phyloP scores from a whole-genome alignment of 1,140 invertebrate genomes.

The Cryptotermes secundus region DNA sequence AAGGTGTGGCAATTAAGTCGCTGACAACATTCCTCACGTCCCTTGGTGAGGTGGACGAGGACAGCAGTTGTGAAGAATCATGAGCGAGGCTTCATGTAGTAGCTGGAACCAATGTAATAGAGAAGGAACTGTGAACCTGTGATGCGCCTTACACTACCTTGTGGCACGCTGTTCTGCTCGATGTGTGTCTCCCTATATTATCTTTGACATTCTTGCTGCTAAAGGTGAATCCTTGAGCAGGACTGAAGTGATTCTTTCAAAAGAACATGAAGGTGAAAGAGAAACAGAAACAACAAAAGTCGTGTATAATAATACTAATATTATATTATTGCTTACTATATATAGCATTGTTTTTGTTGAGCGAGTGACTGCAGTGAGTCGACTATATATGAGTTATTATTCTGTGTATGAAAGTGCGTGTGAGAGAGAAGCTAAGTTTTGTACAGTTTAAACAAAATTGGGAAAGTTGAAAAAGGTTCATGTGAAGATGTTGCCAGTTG shows the following conservation, averaged over 20 bases:
- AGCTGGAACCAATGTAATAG: background rate
- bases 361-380: conserved; percentile 12
- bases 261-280: conserved; percentile 19
- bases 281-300: background rate
- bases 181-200: background rate
- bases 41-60: conserved; percentile 55
- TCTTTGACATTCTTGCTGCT: background rate
- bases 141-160: background rate
- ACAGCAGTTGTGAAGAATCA: conserved; percentile 33
- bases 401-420: background rate
- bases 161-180: background rate
- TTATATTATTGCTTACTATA: conserved; percentile 25
- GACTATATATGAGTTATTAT: background rate
- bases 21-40: conserved; percentile 61
- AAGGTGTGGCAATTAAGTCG: conserved; percentile 56
- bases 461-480: background rate
- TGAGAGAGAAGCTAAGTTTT: background rate
- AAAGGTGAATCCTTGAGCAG: background rate
- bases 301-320: conserved; percentile 27
- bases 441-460: background rate
- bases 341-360: conserved; percentile 17
- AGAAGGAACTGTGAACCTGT: background rate
- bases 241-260: conserved; percentile 13
- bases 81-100: conserved; percentile 25
- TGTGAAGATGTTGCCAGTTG: background rate